Base-by-base conservation (phyloP, 2,888 invertebrate species). In the Tetranychus piercei region DNA sequence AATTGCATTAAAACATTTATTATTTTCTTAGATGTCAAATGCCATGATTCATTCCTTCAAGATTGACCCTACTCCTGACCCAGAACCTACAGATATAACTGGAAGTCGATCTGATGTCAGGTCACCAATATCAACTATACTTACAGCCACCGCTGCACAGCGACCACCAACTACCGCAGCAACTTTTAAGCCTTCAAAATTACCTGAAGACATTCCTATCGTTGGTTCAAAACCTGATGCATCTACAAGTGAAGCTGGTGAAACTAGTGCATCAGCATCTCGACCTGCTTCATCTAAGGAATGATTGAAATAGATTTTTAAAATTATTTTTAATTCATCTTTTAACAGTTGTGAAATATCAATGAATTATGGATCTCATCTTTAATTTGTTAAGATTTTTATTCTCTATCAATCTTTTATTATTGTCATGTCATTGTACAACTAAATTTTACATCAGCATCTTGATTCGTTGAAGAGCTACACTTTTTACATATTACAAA, bases 191-290 rank as follows among this genome's bases (percentile, higher is more conserved):
- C 20, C 69, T 23, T 23, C 22, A 23, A 69, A 69, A 23, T 23
- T 69, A 22, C 69, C 69, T 69, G 69, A 69, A 11, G 69, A 69
- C 34, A 69, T 69, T 69, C 69, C 69, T n/a, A 69, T 69, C 69
- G 69, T 69, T 15, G 6, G 55, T 55, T 3, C 55, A 2, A 15
- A 55, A 55, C 15, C 55, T 15, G 55, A 55, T 3, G 6, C 3
- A 55, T 55, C 55, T 9, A 6, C 11, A 55, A 55, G 55, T 55
- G 55, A 9, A 55, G 15, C 55, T 55, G 9, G 55, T 55, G 55
- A 9, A 55, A 5, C 55, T 55, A 15, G 9, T 15, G 3, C 55
- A 55, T 15, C 55, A 1, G 45, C 45, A 8, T 6, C 55, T 55
- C 55, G 55, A 55, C 55, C 55, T 2, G 6, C 55, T 1, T 55